These are phyloP conservation scores for Platycercus adscitus DNA, from an alignment of 2,113 vertebrate genomes.

Conservation along the genomic window DNA sequence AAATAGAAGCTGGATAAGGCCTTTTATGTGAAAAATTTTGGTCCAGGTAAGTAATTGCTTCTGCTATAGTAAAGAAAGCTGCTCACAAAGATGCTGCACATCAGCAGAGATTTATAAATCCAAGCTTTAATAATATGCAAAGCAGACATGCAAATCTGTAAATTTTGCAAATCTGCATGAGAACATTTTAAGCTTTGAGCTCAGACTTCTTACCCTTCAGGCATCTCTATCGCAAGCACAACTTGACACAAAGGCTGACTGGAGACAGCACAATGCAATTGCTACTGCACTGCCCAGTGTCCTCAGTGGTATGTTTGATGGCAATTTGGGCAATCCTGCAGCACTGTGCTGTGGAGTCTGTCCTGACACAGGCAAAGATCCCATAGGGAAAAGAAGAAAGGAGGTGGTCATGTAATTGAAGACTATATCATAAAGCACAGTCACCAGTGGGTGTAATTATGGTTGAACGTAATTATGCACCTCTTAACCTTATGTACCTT, in stretches of 20 bases:
- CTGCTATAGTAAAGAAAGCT: neutral
- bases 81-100: neutral
- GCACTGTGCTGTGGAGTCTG: neutral
- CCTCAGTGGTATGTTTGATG: neutral
- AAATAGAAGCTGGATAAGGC: neutral
- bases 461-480: conserved; percentile 43
- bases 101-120: neutral
- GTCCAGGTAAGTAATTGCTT: neutral
- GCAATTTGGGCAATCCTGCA: neutral
- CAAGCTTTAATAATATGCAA: neutral
- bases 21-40: neutral
- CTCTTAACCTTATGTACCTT: conserved; percentile 25
- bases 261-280: neutral
- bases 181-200: neutral
- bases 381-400: conserved; percentile 6
- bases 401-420: conserved; percentile 55
- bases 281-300: neutral
- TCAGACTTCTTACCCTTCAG: neutral
- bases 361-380: neutral
- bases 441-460: conserved; percentile 47
- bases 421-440: neutral
- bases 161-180: neutral
- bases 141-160: neutral
- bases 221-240: accelerated
- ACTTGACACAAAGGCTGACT: neutral